Evolutionary conservation across 2,113 vertebrate genomes (phyloP).

Genomic region (Ciconia stormi): DNA sequence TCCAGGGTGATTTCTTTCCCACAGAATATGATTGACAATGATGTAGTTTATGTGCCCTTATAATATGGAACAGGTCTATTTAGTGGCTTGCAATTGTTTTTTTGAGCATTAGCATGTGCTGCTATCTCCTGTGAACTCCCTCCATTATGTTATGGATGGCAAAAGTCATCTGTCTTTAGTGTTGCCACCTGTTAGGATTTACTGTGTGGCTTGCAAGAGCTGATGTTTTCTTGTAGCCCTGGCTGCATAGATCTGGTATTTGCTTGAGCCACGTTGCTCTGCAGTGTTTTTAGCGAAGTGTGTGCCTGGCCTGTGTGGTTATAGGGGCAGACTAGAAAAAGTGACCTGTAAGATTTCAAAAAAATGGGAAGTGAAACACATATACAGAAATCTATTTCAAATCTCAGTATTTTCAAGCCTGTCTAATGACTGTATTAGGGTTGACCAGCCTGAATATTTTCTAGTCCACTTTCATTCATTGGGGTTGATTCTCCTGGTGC

Average conservation of each 20-base stretch:
- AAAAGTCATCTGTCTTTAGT: neutral
- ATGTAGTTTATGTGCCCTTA: neutral
- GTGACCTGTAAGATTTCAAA: neutral
- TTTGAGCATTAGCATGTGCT: neutral
- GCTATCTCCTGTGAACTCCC: neutral
- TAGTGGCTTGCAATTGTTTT: neutral
- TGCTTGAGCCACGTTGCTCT: neutral
- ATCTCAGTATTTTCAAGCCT: neutral
- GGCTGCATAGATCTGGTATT: neutral
- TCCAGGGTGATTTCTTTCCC: neutral
- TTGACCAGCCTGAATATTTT: neutral
- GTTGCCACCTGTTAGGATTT: neutral
- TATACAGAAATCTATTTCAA: neutral
- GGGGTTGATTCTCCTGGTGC: neutral
- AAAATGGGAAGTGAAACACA: neutral
- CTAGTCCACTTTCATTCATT: neutral
- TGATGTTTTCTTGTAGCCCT: neutral
- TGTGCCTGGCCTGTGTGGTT: neutral
- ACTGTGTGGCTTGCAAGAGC: neutral
- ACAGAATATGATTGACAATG: neutral
- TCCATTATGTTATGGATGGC: neutral
- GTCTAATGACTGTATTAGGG: rapidly evolving
- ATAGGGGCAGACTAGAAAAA: neutral
- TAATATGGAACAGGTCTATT: neutral
- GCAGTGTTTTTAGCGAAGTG: neutral